phyloP scores from a whole-genome alignment of 1,140 invertebrate genomes.

The Hormaphis cornu region DNA sequence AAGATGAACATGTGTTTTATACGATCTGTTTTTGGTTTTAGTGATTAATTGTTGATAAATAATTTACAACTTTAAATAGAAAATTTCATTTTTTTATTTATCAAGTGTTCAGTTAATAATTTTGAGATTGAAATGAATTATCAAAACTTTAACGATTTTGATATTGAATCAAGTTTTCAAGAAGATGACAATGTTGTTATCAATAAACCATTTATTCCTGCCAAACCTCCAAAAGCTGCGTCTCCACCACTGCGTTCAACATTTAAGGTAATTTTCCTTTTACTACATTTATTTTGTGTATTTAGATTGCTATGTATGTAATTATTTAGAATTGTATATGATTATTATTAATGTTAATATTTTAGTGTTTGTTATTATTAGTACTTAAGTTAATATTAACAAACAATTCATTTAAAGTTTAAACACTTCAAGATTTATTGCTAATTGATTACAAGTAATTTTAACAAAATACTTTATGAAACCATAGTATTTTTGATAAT shows the following conservation, averaged over 20 bases:
- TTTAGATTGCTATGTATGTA: background rate
- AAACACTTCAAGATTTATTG: too few species aligned
- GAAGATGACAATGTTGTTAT: constrained; percentile 23
- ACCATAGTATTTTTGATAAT: too few species aligned
- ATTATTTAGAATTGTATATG: background rate
- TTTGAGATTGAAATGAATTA: background rate
- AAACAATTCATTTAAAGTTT: background rate
- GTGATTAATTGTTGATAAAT: background rate
- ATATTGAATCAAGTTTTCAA: constrained; percentile 25
- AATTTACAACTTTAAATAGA: background rate
- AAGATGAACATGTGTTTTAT: background rate
- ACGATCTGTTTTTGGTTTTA: constrained; percentile 4
- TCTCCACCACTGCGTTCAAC: constrained; percentile 8
- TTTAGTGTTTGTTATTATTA: background rate
- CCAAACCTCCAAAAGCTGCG: background rate
- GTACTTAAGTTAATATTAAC: too few species aligned
- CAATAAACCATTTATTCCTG: constrained; percentile 19
- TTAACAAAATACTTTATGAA: too few species aligned
- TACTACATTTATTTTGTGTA: background rate
- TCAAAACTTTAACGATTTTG: constrained; percentile 26
- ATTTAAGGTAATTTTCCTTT: constrained; percentile 15
- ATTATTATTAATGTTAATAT: background rate
- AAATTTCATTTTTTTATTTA: background rate
- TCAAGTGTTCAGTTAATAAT: background rate
- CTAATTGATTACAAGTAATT: too few species aligned